phyloP scores from a whole-genome alignment of 2,888 invertebrate species.

The Dysmachus trigonus region DNA sequence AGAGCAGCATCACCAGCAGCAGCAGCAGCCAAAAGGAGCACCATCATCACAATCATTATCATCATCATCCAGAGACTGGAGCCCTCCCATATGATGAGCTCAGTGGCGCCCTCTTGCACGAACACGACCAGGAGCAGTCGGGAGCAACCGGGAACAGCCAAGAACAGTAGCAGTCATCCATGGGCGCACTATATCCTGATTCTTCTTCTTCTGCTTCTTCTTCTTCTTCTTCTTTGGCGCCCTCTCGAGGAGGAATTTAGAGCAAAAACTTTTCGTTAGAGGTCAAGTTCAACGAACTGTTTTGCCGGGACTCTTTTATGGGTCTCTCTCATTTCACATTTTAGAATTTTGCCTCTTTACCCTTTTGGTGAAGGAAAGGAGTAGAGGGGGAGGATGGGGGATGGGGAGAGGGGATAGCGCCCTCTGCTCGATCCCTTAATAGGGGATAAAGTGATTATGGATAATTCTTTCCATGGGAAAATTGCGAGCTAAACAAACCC shows the following conservation, averaged over 20 bases:
- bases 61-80: neutral
- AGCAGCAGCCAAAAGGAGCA: neutral
- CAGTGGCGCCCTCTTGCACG: neutral
- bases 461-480: too few species aligned
- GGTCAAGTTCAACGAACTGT: conserved; percentile 16
- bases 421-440: neutral
- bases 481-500: too few species aligned
- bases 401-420: neutral
- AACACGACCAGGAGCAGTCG: neutral
- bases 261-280: neutral
- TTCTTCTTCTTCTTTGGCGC: neutral
- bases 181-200: neutral
- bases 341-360: neutral
- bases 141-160: neutral
- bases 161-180: neutral
- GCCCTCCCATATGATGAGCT: neutral
- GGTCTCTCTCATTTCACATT: neutral
- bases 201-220: neutral
- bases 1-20: neutral
- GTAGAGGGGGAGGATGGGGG: too few species aligned
- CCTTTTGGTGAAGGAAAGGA: neutral
- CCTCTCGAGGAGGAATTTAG: neutral
- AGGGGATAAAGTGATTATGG: neutral
- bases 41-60: neutral
- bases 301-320: neutral